Percentiles rank a stretch among this genome's conserved stretches.
Conservation (phyloP, 2,113 vertebrate genomes). For the Struthio camelus region DNA sequence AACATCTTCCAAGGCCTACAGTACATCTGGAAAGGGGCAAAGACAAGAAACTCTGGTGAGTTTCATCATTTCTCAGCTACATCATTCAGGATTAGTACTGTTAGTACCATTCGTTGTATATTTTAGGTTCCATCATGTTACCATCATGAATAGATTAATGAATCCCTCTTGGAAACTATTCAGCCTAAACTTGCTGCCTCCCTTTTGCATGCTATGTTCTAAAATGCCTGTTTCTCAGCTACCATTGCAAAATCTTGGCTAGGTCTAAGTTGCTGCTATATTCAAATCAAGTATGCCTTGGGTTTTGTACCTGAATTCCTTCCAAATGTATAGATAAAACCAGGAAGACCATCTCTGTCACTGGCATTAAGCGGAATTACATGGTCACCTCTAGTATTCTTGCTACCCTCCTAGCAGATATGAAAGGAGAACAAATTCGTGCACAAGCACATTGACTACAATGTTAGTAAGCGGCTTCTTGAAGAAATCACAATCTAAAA, state of each 20-base stretch:
- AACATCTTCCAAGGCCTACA: not conserved
- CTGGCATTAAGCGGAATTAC: not conserved
- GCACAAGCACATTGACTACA: conserved; percentile 6
- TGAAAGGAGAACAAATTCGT: not conserved
- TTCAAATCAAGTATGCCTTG: not conserved
- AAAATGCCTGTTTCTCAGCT: not conserved
- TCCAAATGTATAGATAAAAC: not conserved
- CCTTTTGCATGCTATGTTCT: not conserved
- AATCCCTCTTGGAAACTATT: not conserved
- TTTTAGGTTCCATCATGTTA: not conserved
- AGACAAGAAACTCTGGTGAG: not conserved
- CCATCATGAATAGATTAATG: not conserved
- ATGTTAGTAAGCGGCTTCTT: no score
- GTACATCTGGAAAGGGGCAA: not conserved
- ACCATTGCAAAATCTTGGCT: not conserved
- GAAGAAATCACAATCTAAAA: not conserved
- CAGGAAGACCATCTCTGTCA: not conserved
- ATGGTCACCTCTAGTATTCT: not conserved
- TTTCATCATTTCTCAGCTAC: not conserved
- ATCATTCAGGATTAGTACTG: not conserved
- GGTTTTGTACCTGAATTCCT: not conserved
- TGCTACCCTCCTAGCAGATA: not conserved
- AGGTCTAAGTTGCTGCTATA: not conserved
- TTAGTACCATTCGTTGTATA: not conserved
- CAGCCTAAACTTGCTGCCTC: not conserved